Base-by-base conservation (phyloP, 2,113 vertebrate species). In the Chaenogobius annularis region DNA sequence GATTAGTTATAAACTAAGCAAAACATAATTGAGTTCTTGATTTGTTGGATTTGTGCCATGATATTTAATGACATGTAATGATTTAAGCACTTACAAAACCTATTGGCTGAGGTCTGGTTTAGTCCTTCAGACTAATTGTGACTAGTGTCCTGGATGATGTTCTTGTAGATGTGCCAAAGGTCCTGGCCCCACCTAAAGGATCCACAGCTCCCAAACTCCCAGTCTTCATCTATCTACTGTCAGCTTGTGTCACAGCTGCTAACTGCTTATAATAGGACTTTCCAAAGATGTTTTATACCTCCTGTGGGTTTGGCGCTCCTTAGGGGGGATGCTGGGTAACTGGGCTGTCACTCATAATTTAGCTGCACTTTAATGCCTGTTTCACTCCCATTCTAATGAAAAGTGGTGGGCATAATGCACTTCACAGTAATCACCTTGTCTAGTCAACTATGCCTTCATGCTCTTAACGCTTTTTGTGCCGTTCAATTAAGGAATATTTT, bases 101-200 rank as follows among this genome's bases (percentile, higher is more conserved):
- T 50, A 15, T 50, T n/a, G 8, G 19, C 19, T 9, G 50, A 20
- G 50, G n/a, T 54, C 50, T 20, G 9, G 50, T 20, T 20, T n/a
- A 20, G 61, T 40, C 31, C 59, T 8, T 37, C 35, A 12, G 35
- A 78, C 80, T 77, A 84, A 80, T 80, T 83, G 56, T 81, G 68
- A 80, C 73, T 81, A 63, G 31, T 48, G 12, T 85, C 84, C 78
- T 79, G 72, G 17, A 79, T 71, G 82, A 82, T 67, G 67, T 48
- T 69, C 22, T 44, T 78, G 68, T 5, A 62, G 59, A 68, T 70
- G 69, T 77, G 40, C 43, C 80, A 75, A 84, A 83, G 77, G 85
- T 88, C 86, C 88, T 90, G 81, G 80, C 72, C 67, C 67, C 73
- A 40, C 70, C 64, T 83, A 67, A 55, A 71, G 73, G 85, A 80